Base-by-base conservation (phyloP, 1,140 invertebrate species). In the Drosophila cardini region DNA sequence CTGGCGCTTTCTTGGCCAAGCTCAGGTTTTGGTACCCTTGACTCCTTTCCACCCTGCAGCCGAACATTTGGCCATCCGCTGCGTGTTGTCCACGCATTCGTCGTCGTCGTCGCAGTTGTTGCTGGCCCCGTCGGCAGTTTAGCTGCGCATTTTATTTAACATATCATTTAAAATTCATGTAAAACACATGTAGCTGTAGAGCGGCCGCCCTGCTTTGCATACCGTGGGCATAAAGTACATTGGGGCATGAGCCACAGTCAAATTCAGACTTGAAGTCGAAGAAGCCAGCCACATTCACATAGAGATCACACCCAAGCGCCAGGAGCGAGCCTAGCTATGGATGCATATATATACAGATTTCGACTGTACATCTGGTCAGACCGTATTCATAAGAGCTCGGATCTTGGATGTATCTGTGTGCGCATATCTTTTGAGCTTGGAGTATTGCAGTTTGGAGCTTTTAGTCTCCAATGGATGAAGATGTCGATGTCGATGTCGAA, bases 111-210 rank as follows among this genome's bases (percentile, higher is more conserved):
- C 53, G 68, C 46, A 40, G 61, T 72, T 30, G 55, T 62, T 50
- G 38, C 42, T 56, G 71, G 26, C 45, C 65, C 78, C 78, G 65
- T 64, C 72, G 85, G 81, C 85, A 81, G 81, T 86, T 85, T 85
- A 89, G 85, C 74, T 90, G 80, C 85, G 85, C 85, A 90, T 90
- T 90, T 90, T 87, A 86, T 86, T 90, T 90, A 90, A 90, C 86
- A 90, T 90, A 90, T 90, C 86, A 90, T 90, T 90, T 90, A 90
- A 90, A 90, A 90, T 90, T 90, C 86, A 90, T 90, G 86, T 90
- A 86, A 90, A 90, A 90, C 86, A 90, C 86, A 90, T 90, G 86
- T 90, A 85, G 78, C 74, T 80, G 72, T 53, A 46, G 68, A 77
- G 65, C 58, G 55, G 52, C 56, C 63, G 62, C 61, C 55, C 83